Percentiles rank a stretch among this genome's conserved stretches.
Conservation (phyloP, 2,888 invertebrate genomes). For the Linnaemya vulpina region DNA sequence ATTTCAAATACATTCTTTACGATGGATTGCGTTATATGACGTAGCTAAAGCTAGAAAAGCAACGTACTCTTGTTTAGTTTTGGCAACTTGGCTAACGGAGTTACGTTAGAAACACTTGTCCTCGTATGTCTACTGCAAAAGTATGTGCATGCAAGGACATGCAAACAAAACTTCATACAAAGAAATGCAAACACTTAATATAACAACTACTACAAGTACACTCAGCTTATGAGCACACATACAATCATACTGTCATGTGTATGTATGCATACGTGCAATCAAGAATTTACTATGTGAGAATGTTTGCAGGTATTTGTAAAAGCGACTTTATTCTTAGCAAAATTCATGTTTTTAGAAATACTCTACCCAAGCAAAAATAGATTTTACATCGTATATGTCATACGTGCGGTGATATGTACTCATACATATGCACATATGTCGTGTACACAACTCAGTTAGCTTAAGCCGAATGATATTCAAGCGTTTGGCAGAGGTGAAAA, state of each 20-base stretch:
- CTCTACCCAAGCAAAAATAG: background rate
- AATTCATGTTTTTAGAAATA: background rate
- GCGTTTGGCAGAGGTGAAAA: no score
- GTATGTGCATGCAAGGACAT: background rate
- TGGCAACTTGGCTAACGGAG: background rate
- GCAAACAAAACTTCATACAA: conserved; percentile 17
- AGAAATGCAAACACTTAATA: conserved; percentile 24
- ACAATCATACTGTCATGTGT: background rate
- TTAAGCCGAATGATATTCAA: no score
- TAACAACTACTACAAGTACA: conserved; percentile 21
- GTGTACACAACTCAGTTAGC: no score
- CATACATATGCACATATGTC: no score
- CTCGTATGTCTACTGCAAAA: background rate
- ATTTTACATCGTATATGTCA: no score
- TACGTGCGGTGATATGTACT: no score
- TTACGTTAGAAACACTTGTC: background rate
- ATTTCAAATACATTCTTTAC: no score
- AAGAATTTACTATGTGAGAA: background rate
- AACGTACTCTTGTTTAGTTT: no score
- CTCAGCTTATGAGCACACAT: background rate
- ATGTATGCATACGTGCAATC: background rate
- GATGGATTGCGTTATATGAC: no score
- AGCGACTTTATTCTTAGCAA: background rate
- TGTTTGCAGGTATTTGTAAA: background rate
- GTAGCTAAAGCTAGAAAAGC: no score